phyloP scores from a whole-genome alignment of 2,113 vertebrate species.

The Clinocottus analis region DNA sequence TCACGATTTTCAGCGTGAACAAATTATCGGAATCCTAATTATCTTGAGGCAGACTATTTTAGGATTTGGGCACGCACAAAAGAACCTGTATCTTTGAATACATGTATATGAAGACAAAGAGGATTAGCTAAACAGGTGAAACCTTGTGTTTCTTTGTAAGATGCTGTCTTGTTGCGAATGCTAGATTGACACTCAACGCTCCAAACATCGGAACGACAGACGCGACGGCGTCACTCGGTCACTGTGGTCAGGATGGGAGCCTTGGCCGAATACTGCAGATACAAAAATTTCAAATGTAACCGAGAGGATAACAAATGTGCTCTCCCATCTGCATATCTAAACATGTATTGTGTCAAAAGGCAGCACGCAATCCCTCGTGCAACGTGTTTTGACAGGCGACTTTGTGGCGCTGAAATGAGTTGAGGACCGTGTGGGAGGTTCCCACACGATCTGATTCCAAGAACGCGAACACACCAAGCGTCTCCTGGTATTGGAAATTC shows the following conservation, averaged over 20 bases:
- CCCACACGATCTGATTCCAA: background rate
- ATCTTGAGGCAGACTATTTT: background rate
- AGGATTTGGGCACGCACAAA: background rate
- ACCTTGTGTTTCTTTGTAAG: background rate
- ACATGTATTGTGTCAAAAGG: constrained; percentile 36
- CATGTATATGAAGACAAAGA: background rate
- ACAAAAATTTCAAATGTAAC: constrained; percentile 30
- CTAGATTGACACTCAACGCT: background rate
- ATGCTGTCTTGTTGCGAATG: background rate
- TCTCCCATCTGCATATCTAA: constrained; percentile 28
- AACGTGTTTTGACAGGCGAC: constrained; percentile 40
- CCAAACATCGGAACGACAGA: background rate
- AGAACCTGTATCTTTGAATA: background rate
- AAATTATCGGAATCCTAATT: background rate
- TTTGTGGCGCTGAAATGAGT: constrained; percentile 14
- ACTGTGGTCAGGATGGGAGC: background rate
- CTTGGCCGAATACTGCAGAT: constrained; percentile 17
- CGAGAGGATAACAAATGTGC: constrained; percentile 1
- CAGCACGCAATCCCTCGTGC: constrained; percentile 15
- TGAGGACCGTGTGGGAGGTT: background rate
- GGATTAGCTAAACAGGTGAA: background rate
- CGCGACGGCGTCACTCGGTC: background rate
- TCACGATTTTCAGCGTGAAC: background rate
- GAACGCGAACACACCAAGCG: background rate
- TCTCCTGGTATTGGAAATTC: background rate